A percentile compares a stretch with the other conserved stretches of the same genome.
Conservation (phyloP, 2,797 vertebrate genomes). For the Arrhamphus sclerolepis region DNA sequence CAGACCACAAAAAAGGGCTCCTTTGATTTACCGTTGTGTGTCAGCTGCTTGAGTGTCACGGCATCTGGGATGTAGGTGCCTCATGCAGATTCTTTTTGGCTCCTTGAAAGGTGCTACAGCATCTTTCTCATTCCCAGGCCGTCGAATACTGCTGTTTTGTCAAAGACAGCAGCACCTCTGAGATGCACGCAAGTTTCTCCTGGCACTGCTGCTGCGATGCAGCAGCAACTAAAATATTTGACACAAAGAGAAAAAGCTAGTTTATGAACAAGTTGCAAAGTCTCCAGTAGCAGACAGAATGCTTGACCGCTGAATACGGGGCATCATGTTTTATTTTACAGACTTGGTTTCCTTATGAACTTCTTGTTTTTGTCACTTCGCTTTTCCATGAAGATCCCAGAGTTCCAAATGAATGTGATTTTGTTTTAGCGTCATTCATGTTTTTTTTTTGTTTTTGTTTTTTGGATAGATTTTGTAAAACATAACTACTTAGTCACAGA, state of each 20-base stretch:
- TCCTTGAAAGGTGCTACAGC: slow-evolving; percentile 46
- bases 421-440: neutral
- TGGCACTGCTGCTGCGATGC: neutral
- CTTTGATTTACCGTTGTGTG: slow-evolving; percentile 68
- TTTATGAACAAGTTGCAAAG: neutral
- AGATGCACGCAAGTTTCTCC: neutral
- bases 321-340: neutral
- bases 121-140: slow-evolving; percentile 17
- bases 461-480: neutral
- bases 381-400: neutral
- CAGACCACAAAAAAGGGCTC: slow-evolving; percentile 69
- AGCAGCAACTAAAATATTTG: neutral
- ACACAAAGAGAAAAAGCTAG: neutral
- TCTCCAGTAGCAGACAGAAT: neutral
- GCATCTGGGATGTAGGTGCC: slow-evolving; percentile 59
- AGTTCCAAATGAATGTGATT: neutral
- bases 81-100: slow-evolving; percentile 64
- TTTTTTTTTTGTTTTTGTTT: too few relatives aligned
- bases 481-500: neutral
- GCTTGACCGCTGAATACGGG: neutral
- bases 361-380: neutral
- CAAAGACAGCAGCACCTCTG: neutral
- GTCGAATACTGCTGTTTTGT: neutral
- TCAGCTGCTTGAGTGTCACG: slow-evolving; percentile 65
- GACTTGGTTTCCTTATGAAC: neutral